A percentile compares a stretch with the other conserved stretches of the same genome.
phyloP scores from a whole-genome alignment of 2,888 invertebrate species.

The Caenorhabditis sp. region DNA sequence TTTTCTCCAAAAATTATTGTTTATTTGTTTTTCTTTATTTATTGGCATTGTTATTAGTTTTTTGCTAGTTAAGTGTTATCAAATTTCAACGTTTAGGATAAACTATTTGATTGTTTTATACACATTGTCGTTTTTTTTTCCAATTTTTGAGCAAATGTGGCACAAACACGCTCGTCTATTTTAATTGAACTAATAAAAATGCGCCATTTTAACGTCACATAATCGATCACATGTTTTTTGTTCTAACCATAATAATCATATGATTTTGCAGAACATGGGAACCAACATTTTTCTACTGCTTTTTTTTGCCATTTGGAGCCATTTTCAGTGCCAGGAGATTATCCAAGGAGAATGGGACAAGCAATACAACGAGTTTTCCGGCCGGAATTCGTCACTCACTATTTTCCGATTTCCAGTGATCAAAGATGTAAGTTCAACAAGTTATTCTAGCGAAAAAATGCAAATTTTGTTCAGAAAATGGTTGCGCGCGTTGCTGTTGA shows the following conservation, averaged over 20 bases:
- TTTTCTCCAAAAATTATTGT: too few species aligned
- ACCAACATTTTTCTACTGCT: neutral
- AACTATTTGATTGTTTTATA: too few species aligned
- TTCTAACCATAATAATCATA: constrained; percentile 1
- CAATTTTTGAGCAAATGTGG: too few species aligned
- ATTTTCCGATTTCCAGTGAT: constrained; percentile 30
- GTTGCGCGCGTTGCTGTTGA: constrained; percentile 24
- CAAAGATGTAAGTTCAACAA: constrained; percentile 25
- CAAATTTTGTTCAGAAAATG: constrained; percentile 9
- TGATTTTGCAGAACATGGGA: neutral
- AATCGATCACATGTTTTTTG: neutral
- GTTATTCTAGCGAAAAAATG: neutral
- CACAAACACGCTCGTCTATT: too few species aligned
- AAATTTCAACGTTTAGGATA: too few species aligned
- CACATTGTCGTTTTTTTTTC: too few species aligned
- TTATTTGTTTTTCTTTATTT: too few species aligned
- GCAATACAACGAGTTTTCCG: constrained; percentile 17
- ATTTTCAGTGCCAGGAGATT: constrained; percentile 8
- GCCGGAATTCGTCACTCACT: constrained; percentile 13
- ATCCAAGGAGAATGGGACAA: constrained; percentile 36
- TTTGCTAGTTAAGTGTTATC: too few species aligned
- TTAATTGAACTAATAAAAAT: too few species aligned
- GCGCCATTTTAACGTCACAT: too few species aligned
- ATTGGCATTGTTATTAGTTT: too few species aligned
- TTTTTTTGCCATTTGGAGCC: neutral